These are phyloP conservation scores for Tapera naevia DNA, from an alignment of 2,797 vertebrate species.

Conservation along the genomic window DNA sequence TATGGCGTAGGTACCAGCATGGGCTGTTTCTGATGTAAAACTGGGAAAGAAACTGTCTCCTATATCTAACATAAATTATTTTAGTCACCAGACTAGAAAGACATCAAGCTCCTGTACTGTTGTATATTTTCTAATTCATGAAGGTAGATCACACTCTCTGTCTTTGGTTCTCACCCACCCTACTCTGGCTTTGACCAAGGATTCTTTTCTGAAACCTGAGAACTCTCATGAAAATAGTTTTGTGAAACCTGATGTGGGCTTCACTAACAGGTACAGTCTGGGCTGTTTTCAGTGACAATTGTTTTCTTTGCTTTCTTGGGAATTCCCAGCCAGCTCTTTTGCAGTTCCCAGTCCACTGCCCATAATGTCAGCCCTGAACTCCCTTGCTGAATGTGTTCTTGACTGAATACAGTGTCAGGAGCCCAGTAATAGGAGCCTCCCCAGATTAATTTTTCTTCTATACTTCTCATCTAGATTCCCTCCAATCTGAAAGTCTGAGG, in stretches of 20 bases:
- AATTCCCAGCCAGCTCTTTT: background rate
- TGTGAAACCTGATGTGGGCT: background rate
- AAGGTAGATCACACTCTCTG: background rate
- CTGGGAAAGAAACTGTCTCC: background rate
- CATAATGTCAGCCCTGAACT: background rate
- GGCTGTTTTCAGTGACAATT: background rate
- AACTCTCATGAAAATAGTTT: background rate
- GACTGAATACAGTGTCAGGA: background rate
- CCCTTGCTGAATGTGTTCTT: background rate
- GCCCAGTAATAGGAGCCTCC: background rate
- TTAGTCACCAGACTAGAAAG: background rate
- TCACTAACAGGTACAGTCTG: background rate
- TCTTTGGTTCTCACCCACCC: background rate
- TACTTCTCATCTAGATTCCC: background rate
- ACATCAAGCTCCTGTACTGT: background rate
- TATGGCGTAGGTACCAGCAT: background rate
- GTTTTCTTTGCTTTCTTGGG: background rate
- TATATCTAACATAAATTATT: background rate
- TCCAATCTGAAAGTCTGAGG: background rate
- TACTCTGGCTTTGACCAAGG: background rate
- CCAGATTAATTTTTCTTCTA: background rate
- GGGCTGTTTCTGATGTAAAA: background rate
- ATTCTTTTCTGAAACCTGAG: background rate
- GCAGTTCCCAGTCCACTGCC: background rate
- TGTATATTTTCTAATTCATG: background rate